Evolutionary conservation across 2,888 invertebrate genomes (phyloP).

Genomic region (Troides aeacus): DNA sequence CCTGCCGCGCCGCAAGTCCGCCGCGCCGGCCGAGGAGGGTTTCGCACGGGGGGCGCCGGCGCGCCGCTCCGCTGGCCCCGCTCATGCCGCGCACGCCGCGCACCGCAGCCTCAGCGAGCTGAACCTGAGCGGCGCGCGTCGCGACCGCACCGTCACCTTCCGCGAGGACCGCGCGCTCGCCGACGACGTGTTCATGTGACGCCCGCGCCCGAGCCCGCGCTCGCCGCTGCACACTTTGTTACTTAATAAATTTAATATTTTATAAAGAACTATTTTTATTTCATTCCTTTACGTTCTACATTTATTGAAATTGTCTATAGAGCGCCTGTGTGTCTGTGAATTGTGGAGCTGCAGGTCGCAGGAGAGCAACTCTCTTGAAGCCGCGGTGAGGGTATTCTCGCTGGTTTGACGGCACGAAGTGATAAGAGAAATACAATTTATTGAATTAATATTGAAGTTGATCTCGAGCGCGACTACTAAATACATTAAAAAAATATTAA

Average conservation of each 20-base stretch:
- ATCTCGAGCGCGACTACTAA: no score
- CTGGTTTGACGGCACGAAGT: no score
- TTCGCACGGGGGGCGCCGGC: constrained; percentile 85
- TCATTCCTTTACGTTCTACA: no score
- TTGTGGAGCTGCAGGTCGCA: no score
- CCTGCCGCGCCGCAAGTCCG: constrained; percentile 73
- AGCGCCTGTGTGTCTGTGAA: no score
- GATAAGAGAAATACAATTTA: no score
- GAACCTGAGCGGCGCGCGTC: constrained; percentile 81
- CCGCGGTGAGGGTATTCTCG: no score
- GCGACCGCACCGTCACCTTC: constrained; percentile 42
- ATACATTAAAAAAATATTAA: no score
- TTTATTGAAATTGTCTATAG: no score
- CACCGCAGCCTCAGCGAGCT: constrained; percentile 92
- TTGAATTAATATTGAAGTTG: no score
- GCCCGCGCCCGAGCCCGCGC: constrained; percentile 40
- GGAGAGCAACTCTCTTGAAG: no score
- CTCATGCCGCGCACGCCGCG: constrained; percentile 39
- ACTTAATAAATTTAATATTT: constrained; percentile 50
- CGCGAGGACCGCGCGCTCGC: constrained; percentile 57
- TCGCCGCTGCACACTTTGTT: constrained; percentile 54
- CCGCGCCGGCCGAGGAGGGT: constrained; percentile 59
- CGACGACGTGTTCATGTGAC: constrained; percentile 92
- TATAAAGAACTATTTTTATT: not conserved
- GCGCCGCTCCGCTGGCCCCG: constrained; percentile 77